A percentile compares a stretch with the other conserved stretches of the same genome.
Evolutionary conservation across 2,797 vertebrate genomes (phyloP).

Genomic region (Oophaga sylvatica): DNA sequence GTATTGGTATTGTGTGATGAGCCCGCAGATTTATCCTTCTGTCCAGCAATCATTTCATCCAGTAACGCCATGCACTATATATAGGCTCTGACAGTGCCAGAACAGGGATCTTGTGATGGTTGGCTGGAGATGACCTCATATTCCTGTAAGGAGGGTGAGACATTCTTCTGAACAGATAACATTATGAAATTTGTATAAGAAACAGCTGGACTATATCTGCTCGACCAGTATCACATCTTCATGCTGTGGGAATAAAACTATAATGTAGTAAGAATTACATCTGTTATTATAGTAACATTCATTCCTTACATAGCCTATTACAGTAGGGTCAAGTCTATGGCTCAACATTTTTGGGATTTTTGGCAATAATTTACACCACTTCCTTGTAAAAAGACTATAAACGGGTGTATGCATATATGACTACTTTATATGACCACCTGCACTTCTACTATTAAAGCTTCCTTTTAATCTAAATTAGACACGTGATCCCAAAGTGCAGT

Average conservation of each 20-base stretch:
- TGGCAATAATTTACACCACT: too few species aligned
- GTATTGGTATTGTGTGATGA: too few species aligned
- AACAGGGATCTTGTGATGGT: not conserved
- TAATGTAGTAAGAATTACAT: constrained; percentile 26
- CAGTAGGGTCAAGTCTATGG: constrained; percentile 5
- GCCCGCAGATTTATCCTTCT: not conserved
- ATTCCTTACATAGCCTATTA: constrained; percentile 11
- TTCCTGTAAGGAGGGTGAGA: constrained; percentile 1
- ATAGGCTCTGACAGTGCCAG: not conserved
- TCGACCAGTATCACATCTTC: not conserved
- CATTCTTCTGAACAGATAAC: constrained; percentile 3
- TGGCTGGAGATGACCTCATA: not conserved
- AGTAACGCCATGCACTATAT: not conserved
- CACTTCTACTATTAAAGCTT: too few species aligned
- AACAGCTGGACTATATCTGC: constrained; percentile 18
- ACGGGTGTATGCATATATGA: too few species aligned
- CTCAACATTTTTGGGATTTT: not conserved
- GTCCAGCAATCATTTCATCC: not conserved
- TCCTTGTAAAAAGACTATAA: too few species aligned
- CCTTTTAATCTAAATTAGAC: too few species aligned
- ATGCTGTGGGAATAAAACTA: constrained; percentile 44
- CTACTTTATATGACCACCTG: too few species aligned
- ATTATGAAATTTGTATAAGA: not conserved
- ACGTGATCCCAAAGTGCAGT: too few species aligned
- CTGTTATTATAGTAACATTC: constrained; percentile 27